phyloP scores from a whole-genome alignment of 2,113 vertebrate genomes.

The Phocoena phocoena region DNA sequence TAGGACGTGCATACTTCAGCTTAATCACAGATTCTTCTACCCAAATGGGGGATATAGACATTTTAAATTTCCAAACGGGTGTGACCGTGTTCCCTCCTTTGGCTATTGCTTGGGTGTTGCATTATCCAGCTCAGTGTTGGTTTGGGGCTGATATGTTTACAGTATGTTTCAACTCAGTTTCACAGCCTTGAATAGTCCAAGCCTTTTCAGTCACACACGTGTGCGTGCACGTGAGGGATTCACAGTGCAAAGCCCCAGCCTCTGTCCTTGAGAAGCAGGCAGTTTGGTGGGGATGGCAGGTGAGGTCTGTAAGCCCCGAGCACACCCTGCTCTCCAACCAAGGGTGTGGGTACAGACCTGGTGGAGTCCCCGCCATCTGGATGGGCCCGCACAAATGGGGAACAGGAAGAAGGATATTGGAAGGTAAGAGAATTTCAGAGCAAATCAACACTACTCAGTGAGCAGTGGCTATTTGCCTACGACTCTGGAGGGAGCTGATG shows the following conservation, averaged over 20 bases:
- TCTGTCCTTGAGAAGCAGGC: neutral
- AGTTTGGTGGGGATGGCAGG: neutral
- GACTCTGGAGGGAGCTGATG: neutral
- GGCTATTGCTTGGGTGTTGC: neutral
- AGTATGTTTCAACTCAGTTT: neutral
- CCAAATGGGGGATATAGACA: accelerated
- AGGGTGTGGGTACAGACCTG: accelerated
- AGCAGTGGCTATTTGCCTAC: neutral
- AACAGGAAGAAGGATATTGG: neutral
- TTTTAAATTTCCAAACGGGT: neutral
- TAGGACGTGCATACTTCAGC: neutral
- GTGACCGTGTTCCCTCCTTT: neutral
- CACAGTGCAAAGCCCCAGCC: accelerated
- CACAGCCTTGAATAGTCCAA: neutral
- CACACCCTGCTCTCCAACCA: neutral
- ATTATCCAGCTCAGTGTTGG: neutral
- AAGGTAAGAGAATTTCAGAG: neutral
- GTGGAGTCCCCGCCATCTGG: accelerated
- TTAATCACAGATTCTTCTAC: neutral
- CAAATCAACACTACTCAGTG: neutral
- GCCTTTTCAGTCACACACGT: neutral
- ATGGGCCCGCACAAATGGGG: neutral
- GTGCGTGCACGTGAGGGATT: accelerated
- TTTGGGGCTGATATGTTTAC: neutral
- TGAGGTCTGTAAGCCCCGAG: accelerated